Evolutionary conservation across 1,140 invertebrate genomes (phyloP).

Genomic region (Luehdorfia chinensis): DNA sequence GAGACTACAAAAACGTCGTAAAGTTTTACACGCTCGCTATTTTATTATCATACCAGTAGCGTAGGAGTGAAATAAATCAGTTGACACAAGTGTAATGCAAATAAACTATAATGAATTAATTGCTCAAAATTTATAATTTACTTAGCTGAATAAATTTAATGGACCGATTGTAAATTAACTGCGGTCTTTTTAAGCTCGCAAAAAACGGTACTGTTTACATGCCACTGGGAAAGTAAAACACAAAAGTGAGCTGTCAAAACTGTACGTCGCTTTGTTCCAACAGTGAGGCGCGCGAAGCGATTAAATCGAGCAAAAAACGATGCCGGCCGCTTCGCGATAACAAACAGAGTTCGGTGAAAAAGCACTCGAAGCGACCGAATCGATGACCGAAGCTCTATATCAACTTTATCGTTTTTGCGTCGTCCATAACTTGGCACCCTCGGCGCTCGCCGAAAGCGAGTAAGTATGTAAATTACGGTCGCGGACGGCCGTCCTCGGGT

Average conservation of each 20-base stretch:
- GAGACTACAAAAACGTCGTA: too few relatives aligned
- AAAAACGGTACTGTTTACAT: conserved; percentile 29
- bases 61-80: too few relatives aligned
- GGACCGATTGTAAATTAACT: too few relatives aligned
- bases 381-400: conserved; percentile 70
- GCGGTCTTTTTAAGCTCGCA: neutral
- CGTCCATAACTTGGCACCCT: conserved; percentile 69
- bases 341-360: conserved; percentile 60
- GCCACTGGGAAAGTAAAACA: conserved; percentile 28
- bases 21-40: too few relatives aligned
- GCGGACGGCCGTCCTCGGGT: conserved; percentile 60
- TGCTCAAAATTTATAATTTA: too few relatives aligned
- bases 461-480: conserved; percentile 76
- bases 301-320: conserved; percentile 51
- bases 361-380: conserved; percentile 48
- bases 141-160: too few relatives aligned
- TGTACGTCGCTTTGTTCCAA: conserved; percentile 37
- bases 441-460: conserved; percentile 64
- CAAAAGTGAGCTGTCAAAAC: conserved; percentile 46
- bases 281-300: conserved; percentile 35
- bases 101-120: too few relatives aligned
- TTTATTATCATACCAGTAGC: too few relatives aligned
- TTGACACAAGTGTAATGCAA: too few relatives aligned
- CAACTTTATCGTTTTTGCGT: conserved; percentile 71
- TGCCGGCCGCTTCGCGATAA: conserved; percentile 39